Evolutionary conservation across 2,113 vertebrate genomes (phyloP), one percentile per base, ranked within the genome.

Genomic region (Todiramphus saurophagus): DNA sequence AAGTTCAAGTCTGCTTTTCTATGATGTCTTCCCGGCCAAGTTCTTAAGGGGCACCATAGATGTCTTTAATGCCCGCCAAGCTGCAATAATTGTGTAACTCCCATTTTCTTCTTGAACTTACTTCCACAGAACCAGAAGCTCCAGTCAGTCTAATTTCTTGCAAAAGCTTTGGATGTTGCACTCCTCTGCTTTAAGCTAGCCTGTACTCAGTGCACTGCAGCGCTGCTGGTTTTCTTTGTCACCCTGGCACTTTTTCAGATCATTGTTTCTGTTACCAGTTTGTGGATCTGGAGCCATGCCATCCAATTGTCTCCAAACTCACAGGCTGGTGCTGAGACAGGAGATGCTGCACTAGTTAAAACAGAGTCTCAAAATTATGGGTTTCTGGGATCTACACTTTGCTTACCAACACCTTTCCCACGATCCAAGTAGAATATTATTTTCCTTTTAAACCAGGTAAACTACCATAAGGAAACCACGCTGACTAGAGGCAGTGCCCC

Each of bases 61-160:
- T 28, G 77, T 25, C 77, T 78, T 63, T 58, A 81, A 43, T 18
- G 91, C 56, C 86, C 91, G 87, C 91, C 94, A 92, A 58, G 56
- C 46, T 18, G 51, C 8, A 75, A 5, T 17, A 62, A 69, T 72
- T 94, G 83, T 50, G 91, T 18, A 84, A 96, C 66, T 93, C 58
- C 66, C 62, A 58, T 87, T 89, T 69, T 39, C 62, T 69, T 87
- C 83, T 60, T 68, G 60, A 94, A 67, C 64, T 81, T 16, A 63
- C 51, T 91, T 89, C 44, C 58, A 20, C 1, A 11, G 66, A 82
- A 89, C 66, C 96, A 96, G 94, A 94, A 97, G 95, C 89, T 94
- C 64, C 0, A 4, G 12, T 19, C 80, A 67, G 48, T 59, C 53
- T 93, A 62, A 94, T 35, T 81, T 39, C 33, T 64, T 74, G 83